Conservation (phyloP, 2,888 invertebrate species). For the Marasmarcha lunaedactyla region DNA sequence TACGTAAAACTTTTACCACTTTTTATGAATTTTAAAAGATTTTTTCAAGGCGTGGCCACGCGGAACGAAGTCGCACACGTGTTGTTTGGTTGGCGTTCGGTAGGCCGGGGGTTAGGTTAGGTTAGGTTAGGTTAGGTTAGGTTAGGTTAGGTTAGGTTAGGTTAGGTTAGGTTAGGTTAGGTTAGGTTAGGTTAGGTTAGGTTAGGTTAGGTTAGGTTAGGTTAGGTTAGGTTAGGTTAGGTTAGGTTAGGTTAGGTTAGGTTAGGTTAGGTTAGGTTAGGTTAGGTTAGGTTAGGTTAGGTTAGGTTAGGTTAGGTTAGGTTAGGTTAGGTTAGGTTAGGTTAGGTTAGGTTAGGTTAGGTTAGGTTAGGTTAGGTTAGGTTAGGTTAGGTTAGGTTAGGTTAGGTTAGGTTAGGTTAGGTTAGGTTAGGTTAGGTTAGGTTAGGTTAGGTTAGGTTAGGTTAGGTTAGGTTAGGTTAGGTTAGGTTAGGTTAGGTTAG, state of each 20-base stretch:
- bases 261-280: constrained; percentile 18
- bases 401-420: constrained; percentile 21
- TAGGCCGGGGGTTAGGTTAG: constrained; percentile 16
- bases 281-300: constrained; percentile 16
- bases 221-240: constrained; percentile 15
- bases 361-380: constrained; percentile 18
- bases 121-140: constrained; percentile 20
- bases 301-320: constrained; percentile 14
- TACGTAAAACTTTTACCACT: too few species aligned
- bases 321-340: constrained; percentile 16
- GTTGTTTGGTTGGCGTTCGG: too few species aligned
- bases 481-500: constrained; percentile 15
- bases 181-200: constrained; percentile 14
- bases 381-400: constrained; percentile 19
- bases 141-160: constrained; percentile 17
- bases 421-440: constrained; percentile 22
- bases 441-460: constrained; percentile 23
- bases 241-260: constrained; percentile 14
- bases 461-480: constrained; percentile 17
- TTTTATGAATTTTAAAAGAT: too few species aligned
- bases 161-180: constrained; percentile 16
- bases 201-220: constrained; percentile 14
- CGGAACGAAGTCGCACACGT: too few species aligned
- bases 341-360: constrained; percentile 17
- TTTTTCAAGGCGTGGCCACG: too few species aligned